phyloP scores from a whole-genome alignment of 1,140 invertebrate genomes.

The Listronotus oregonensis region DNA sequence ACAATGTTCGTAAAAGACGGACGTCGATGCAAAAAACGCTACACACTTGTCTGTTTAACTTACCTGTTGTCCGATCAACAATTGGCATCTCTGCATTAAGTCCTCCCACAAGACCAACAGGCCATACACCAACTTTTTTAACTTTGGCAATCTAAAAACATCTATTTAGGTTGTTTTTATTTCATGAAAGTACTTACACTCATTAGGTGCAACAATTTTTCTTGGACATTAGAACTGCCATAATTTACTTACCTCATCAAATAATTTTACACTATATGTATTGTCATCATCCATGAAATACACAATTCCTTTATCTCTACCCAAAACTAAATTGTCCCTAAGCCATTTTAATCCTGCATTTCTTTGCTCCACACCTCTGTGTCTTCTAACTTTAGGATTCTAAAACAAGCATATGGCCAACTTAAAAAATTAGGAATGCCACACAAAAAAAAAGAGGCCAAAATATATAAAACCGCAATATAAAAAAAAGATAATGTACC shows the following conservation, averaged over 20 bases:
- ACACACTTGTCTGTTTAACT: neutral
- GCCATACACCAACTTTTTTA: slow-evolving; percentile 93
- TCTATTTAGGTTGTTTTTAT: neutral
- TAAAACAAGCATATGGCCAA: slow-evolving; percentile 37
- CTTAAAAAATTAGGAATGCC: too few relatives aligned
- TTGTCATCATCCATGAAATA: slow-evolving; percentile 99
- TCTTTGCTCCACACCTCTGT: slow-evolving; percentile 92
- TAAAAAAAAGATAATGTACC: slow-evolving; percentile 43
- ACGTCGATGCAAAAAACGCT: too few relatives aligned
- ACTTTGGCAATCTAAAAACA: slow-evolving; percentile 74
- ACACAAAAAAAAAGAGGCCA: too few relatives aligned
- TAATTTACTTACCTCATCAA: slow-evolving; percentile 75
- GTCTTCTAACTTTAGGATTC: slow-evolving; percentile 88
- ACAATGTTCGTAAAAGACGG: too few relatives aligned
- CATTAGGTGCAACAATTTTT: neutral
- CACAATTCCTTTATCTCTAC: slow-evolving; percentile 75
- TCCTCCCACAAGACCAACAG: slow-evolving; percentile 93
- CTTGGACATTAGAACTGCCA: neutral
- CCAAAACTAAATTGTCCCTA: slow-evolving; percentile 66
- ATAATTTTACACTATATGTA: slow-evolving; percentile 86
- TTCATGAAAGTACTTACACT: neutral
- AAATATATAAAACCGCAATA: too few relatives aligned
- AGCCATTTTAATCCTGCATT: slow-evolving; percentile 91
- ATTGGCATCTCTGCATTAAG: slow-evolving; percentile 84
- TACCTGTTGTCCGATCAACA: slow-evolving; percentile 65